Evolutionary conservation across 2,888 invertebrate species (phyloP).

Genomic region (Ochropleura plecta): DNA sequence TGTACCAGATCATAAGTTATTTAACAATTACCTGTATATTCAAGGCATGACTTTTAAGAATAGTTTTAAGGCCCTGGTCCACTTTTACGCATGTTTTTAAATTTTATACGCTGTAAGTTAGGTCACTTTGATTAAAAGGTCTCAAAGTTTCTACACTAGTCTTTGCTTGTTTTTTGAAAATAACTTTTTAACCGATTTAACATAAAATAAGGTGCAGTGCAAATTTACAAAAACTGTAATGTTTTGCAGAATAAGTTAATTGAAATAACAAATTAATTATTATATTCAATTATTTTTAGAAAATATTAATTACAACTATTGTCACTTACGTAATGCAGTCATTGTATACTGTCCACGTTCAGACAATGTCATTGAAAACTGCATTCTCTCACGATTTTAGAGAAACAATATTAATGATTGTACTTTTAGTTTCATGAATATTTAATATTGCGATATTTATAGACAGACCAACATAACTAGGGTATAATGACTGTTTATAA

Average conservation of each 20-base stretch:
- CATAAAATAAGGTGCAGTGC: background rate
- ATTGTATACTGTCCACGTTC: constrained; percentile 39
- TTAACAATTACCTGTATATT: constrained; percentile 54
- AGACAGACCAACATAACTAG: background rate
- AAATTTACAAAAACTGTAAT: too few species aligned
- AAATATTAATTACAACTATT: constrained; percentile 15
- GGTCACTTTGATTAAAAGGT: background rate
- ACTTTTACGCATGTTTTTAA: constrained; percentile 65
- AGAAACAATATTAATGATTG: constrained; percentile 25
- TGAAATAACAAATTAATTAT: constrained; percentile 5
- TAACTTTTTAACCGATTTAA: background rate
- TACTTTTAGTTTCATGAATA: constrained; percentile 21
- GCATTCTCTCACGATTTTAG: constrained; percentile 25
- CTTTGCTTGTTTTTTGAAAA: background rate
- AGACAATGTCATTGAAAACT: constrained; percentile 21
- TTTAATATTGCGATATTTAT: background rate
- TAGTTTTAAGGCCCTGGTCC: constrained; percentile 70
- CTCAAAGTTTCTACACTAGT: constrained; percentile 1
- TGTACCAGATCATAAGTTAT: constrained; percentile 56
- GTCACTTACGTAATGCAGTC: constrained; percentile 27
- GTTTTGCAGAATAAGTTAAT: background rate
- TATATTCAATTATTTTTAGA: constrained; percentile 30
- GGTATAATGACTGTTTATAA: background rate
- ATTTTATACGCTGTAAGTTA: constrained; percentile 4
- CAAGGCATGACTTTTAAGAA: constrained; percentile 71